Evolutionary conservation across 2,888 invertebrate genomes (phyloP).

Genomic region (Campaea margaritaria): DNA sequence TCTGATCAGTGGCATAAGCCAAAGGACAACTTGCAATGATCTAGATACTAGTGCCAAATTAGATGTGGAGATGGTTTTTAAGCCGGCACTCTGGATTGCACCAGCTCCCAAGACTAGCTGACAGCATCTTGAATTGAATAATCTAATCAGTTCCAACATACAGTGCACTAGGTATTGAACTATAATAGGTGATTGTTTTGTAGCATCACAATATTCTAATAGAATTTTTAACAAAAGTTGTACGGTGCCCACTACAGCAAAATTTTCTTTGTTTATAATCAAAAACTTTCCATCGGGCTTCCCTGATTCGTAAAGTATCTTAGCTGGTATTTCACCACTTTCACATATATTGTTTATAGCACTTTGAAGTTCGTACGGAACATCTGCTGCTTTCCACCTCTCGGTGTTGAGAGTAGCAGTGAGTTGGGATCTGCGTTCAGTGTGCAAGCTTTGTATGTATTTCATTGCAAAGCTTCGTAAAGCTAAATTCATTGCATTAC

Average conservation of each 20-base stretch:
- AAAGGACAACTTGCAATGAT: slow-evolving; percentile 92
- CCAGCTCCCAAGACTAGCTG: slow-evolving; percentile 98
- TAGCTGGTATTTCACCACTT: slow-evolving; percentile 76
- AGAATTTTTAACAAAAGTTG: slow-evolving; percentile 95
- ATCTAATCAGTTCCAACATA: slow-evolving; percentile 94
- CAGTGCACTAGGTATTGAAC: slow-evolving; percentile 93
- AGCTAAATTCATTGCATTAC: slow-evolving; percentile 92
- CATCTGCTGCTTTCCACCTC: slow-evolving; percentile 97
- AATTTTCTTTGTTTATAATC: slow-evolving; percentile 89
- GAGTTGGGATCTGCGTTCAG: slow-evolving; percentile 93
- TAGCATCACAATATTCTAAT: slow-evolving; percentile 95
- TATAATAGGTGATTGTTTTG: slow-evolving; percentile 90
- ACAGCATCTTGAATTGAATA: slow-evolving; percentile 95
- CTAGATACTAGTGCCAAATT: slow-evolving; percentile 95
- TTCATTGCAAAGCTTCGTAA: slow-evolving; percentile 95
- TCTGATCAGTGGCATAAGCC: slow-evolving; percentile 90
- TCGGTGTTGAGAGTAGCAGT: slow-evolving; percentile 94
- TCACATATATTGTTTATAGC: slow-evolving; percentile 90
- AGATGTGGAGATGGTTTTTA: slow-evolving; percentile 97
- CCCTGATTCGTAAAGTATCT: slow-evolving; percentile 65
- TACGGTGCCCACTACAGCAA: slow-evolving; percentile 92
- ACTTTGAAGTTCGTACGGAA: slow-evolving; percentile 94
- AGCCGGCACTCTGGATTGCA: slow-evolving; percentile 96
- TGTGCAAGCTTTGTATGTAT: slow-evolving; percentile 96
- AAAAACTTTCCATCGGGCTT: slow-evolving; percentile 84